Evolutionary conservation across 2,113 vertebrate genomes (phyloP).

Genomic region (Alethe diademata): DNA sequence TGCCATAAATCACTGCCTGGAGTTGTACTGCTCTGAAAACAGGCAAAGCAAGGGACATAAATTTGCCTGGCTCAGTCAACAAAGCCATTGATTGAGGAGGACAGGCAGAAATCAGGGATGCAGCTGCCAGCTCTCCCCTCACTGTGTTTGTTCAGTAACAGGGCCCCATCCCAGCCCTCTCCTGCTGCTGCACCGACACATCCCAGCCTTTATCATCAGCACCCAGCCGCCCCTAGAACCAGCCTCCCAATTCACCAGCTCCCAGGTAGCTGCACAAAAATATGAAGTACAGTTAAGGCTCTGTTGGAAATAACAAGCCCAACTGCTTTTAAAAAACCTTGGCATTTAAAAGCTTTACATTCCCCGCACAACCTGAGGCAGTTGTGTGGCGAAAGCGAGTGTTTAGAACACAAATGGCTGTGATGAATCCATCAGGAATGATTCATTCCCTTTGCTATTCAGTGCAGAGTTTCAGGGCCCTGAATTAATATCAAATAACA

Average conservation of each 20-base stretch:
- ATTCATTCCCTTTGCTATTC: constrained; percentile 30
- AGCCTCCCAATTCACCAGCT: not conserved
- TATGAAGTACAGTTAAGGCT: not conserved
- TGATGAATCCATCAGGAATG: constrained; percentile 40
- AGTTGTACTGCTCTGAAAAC: not conserved
- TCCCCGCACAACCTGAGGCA: not conserved
- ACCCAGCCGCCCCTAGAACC: not conserved
- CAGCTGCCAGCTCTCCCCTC: not conserved
- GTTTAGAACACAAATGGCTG: constrained; percentile 9
- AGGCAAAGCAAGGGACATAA: not conserved
- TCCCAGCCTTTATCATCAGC: not conserved
- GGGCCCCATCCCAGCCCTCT: fast-evolving
- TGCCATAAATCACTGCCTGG: not conserved
- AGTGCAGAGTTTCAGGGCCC: not conserved
- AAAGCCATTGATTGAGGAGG: not conserved
- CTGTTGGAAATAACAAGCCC: not conserved
- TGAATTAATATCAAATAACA: not conserved
- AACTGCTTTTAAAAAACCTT: not conserved
- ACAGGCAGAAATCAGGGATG: not conserved
- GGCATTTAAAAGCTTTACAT: not conserved
- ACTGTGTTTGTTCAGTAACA: fast-evolving
- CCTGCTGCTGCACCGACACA: not conserved
- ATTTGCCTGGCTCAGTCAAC: not conserved
- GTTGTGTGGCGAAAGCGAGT: not conserved
- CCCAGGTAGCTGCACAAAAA: not conserved